Evolutionary conservation across 2,797 vertebrate species (phyloP).

Genomic region (Leptatherina wallacei): DNA sequence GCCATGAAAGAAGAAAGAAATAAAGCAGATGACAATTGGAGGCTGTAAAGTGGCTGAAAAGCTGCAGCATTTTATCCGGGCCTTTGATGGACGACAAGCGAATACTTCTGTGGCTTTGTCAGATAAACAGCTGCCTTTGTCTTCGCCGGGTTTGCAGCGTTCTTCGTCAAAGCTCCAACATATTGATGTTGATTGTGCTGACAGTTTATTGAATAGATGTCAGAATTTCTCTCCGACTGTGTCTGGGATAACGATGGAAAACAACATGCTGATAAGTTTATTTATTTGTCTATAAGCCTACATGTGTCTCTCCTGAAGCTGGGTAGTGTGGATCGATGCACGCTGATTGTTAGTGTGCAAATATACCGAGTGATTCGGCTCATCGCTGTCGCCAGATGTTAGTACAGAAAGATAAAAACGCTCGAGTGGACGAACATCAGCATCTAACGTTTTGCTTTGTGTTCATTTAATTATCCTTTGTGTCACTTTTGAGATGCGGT

Average conservation of each 20-base stretch:
- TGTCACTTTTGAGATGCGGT: background rate
- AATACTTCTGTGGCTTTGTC: conserved; percentile 35
- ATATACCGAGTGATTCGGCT: too few relatives aligned
- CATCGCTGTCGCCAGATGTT: too few relatives aligned
- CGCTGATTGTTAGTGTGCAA: background rate
- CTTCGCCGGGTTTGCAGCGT: conserved; percentile 34
- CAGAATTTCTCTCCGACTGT: conserved; percentile 41
- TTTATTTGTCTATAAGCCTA: conserved; percentile 10
- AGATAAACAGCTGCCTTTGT: conserved; percentile 35
- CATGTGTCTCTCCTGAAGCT: conserved; percentile 3
- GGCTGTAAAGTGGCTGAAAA: background rate
- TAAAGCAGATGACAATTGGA: background rate
- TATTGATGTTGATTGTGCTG: conserved; percentile 51
- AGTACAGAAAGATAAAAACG: too few relatives aligned
- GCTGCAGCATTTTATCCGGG: conserved; percentile 6
- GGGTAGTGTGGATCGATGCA: conserved; percentile 24
- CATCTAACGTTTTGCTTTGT: too few relatives aligned
- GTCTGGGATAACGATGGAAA: conserved; percentile 41
- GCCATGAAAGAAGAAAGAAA: background rate
- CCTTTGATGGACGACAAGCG: background rate
- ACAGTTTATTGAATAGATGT: conserved; percentile 64
- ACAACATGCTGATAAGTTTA: conserved; percentile 40
- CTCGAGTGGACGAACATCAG: too few relatives aligned
- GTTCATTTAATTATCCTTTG: too few relatives aligned
- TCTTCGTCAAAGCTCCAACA: conserved; percentile 44